phyloP scores from a whole-genome alignment of 2,113 vertebrate species.

The Coptodon bakossiorum region DNA sequence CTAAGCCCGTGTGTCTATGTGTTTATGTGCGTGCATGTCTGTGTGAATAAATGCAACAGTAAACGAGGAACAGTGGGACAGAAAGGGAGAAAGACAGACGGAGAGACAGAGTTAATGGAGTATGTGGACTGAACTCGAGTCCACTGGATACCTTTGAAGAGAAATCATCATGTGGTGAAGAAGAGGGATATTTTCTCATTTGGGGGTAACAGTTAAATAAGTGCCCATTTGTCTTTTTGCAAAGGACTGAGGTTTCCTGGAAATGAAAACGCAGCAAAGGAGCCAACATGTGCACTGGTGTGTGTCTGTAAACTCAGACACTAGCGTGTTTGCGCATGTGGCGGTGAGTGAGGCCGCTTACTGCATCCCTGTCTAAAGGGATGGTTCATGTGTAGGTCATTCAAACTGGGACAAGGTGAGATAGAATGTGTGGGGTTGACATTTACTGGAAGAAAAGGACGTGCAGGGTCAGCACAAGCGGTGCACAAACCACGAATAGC shows the following conservation, averaged over 20 bases:
- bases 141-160: slow-evolving; percentile 54
- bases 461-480: not conserved
- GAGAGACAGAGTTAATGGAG: slow-evolving; percentile 54
- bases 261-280: slow-evolving; percentile 19
- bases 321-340: slow-evolving; percentile 24
- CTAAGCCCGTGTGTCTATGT: slow-evolving; percentile 44
- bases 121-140: slow-evolving; percentile 48
- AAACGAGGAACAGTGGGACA: slow-evolving; percentile 47
- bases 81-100: slow-evolving; percentile 44
- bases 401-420: slow-evolving; percentile 51
- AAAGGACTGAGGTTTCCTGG: slow-evolving; percentile 58
- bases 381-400: slow-evolving; percentile 40
- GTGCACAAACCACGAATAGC: slow-evolving; percentile 9
- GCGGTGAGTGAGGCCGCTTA: slow-evolving; percentile 7
- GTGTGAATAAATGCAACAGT: slow-evolving; percentile 39
- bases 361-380: slow-evolving; percentile 16
- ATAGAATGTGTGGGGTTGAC: slow-evolving; percentile 27
- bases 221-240: slow-evolving; percentile 61
- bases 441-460: slow-evolving; percentile 11
- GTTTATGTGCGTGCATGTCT: slow-evolving; percentile 24
- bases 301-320: slow-evolving; percentile 40
- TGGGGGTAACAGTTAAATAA: slow-evolving; percentile 64
- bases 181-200: slow-evolving; percentile 62
- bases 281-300: slow-evolving; percentile 53
- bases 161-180: slow-evolving; percentile 58